A percentile compares a stretch with the other conserved stretches of the same genome.
Conservation (phyloP, 2,113 vertebrate genomes). For the Poicephalus gulielmi region DNA sequence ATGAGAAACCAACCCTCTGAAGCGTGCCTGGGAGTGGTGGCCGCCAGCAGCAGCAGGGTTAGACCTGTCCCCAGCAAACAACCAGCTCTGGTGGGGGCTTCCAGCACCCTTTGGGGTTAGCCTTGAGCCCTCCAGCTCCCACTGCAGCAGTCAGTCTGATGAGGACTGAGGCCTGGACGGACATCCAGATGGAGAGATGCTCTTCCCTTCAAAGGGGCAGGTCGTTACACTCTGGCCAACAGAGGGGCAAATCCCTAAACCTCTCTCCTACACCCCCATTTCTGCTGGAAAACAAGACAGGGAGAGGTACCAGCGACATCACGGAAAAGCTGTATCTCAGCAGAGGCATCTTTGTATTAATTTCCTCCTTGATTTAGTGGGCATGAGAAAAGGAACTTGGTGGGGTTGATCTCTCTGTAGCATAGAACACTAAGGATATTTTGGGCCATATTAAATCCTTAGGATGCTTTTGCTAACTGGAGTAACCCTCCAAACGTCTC, state of each 20-base stretch:
- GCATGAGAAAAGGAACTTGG: background rate
- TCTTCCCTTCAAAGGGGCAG: background rate
- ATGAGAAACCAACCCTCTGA: accelerated
- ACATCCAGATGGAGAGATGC: background rate
- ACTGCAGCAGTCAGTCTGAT: background rate
- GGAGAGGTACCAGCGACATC: background rate
- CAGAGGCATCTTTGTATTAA: background rate
- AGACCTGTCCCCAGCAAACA: background rate
- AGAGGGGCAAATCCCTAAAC: background rate
- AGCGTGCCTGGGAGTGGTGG: accelerated
- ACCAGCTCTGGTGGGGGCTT: background rate
- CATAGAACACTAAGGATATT: background rate
- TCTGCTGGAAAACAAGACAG: background rate
- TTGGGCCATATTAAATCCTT: background rate
- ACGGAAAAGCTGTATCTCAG: background rate
- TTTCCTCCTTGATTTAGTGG: background rate
- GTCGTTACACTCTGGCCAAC: background rate
- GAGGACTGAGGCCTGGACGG: background rate
- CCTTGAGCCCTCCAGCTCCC: background rate
- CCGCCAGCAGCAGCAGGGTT: background rate
- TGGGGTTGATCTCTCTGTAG: background rate
- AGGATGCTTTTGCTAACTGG: background rate
- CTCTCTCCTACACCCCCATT: background rate
- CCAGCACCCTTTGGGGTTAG: background rate
- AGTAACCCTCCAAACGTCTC: background rate